A percentile compares a stretch with the other conserved stretches of the same genome.
These are phyloP conservation scores for Ictalurus furcatus DNA, from an alignment of 2,113 vertebrate species.

Conservation along the genomic window DNA sequence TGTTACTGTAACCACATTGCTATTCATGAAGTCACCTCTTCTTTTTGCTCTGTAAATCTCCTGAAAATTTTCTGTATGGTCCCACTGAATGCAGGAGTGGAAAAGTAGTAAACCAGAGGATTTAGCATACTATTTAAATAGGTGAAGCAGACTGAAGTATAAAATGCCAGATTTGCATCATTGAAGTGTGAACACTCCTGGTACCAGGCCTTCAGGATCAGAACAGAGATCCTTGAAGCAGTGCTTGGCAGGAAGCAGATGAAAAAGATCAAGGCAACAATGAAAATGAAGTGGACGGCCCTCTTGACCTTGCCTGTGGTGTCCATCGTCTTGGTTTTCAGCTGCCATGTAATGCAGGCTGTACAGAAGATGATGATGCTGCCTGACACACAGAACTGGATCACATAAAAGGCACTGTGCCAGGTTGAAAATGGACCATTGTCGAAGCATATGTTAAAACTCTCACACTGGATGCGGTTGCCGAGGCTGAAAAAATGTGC, in stretches of 20 bases:
- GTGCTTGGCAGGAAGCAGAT: slow-evolving; percentile 76
- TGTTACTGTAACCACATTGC: neutral
- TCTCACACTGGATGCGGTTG: slow-evolving; percentile 74
- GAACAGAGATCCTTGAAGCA: slow-evolving; percentile 67
- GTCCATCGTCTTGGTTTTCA: slow-evolving; percentile 69
- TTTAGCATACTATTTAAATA: slow-evolving; percentile 79
- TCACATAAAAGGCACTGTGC: slow-evolving; percentile 72
- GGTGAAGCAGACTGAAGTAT: slow-evolving; percentile 71
- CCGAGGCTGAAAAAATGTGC: slow-evolving; percentile 61
- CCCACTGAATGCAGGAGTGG: slow-evolving; percentile 70
- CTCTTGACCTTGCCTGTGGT: slow-evolving; percentile 70
- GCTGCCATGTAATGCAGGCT: slow-evolving; percentile 68
- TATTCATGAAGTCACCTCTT: neutral
- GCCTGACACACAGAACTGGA: slow-evolving; percentile 70
- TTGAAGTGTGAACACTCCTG: slow-evolving; percentile 66
- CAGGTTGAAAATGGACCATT: slow-evolving; percentile 64
- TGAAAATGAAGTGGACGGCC: slow-evolving; percentile 70
- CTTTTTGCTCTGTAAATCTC: slow-evolving; percentile 56
- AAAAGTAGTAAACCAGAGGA: slow-evolving; percentile 77
- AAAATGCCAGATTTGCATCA: slow-evolving; percentile 71
- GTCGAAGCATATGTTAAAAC: slow-evolving; percentile 75
- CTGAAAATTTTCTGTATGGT: slow-evolving; percentile 63
- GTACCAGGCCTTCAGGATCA: slow-evolving; percentile 70
- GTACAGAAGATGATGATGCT: slow-evolving; percentile 74
- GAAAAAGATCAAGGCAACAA: slow-evolving; percentile 72